Evolutionary conservation across 2,797 vertebrate species (phyloP), one percentile per base, ranked within the genome.

Genomic region (Etheostoma nigrum): DNA sequence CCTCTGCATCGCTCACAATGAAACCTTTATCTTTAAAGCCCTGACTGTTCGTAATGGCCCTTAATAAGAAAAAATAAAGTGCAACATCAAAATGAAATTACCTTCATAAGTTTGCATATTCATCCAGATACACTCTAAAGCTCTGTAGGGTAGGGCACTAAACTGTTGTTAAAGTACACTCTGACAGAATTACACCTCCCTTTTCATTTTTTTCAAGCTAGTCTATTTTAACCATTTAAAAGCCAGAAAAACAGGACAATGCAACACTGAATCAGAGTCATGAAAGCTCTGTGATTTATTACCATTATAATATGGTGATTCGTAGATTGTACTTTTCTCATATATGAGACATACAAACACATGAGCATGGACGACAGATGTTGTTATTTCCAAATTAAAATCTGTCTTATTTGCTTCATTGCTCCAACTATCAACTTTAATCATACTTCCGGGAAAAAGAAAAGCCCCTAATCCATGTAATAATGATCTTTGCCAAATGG

Each of bases 1-100:
- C 89, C 91, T 84, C 91, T 81, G 88, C 86, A 88, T 55, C 52
- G 64, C 89, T 92, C 87, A 96, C 94, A 95, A 95, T 94, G 91
- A 93, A 85, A 90, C 89, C 94, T 94, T 95, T 95, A 94, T 95
- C 92, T 93, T 76, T 76, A 83, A 78, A 71, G 69, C 86, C 84
- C 48, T 16, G 75, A 84, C 86, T 78, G 49, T 70, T 88, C 44
- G 67, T 90, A 93, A 94, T 93, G 81, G 79, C 68, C 88, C 90
- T 90, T 93, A 94, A 95, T 92, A 88, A 93, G 91, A 88, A 83
- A 76, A 86, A 90, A 91, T 86, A 92, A 93, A 93, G 90, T 78
- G 90, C 85, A 86, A 88, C 88, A 92, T 86, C 81, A 89, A 91
- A 92, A 92, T 75, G 73, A 87, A 93, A 93, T 83, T 81, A 91